Conservation (phyloP, 2,888 invertebrate species). For the Periphyllus acericola region DNA sequence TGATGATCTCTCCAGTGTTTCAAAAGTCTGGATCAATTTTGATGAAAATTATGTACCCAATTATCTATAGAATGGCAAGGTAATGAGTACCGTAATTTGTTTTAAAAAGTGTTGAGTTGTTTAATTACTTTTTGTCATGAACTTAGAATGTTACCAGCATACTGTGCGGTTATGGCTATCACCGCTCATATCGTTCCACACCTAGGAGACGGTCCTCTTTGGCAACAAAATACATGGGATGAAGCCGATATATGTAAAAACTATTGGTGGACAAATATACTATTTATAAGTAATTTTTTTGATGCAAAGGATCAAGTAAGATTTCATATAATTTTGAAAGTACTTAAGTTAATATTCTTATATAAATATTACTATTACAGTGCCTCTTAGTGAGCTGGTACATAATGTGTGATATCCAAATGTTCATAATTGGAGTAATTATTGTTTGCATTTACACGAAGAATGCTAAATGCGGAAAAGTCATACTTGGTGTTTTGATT, state of each 20-base stretch:
- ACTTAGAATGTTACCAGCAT: conserved; percentile 61
- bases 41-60: background rate
- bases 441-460: conserved; percentile 5
- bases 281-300: conserved; percentile 64
- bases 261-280: conserved; percentile 64
- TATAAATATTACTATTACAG: conserved; percentile 37
- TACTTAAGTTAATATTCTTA: background rate
- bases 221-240: conserved; percentile 62
- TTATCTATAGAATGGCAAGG: conserved; percentile 30
- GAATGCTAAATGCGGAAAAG: background rate
- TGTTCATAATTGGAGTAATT: conserved; percentile 52
- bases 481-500: background rate
- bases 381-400: conserved; percentile 62
- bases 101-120: too few species aligned
- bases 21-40: background rate
- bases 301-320: conserved; percentile 63
- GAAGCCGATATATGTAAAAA: conserved; percentile 64
- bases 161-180: conserved; percentile 44
- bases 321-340: conserved; percentile 62
- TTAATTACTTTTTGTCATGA: background rate
- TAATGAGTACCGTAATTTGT: background rate
- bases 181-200: conserved; percentile 52
- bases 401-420: conserved; percentile 61
- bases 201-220: conserved; percentile 64
- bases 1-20: background rate